Base-by-base conservation (phyloP, 2,888 invertebrate species). In the Iselma pallidipennis region DNA sequence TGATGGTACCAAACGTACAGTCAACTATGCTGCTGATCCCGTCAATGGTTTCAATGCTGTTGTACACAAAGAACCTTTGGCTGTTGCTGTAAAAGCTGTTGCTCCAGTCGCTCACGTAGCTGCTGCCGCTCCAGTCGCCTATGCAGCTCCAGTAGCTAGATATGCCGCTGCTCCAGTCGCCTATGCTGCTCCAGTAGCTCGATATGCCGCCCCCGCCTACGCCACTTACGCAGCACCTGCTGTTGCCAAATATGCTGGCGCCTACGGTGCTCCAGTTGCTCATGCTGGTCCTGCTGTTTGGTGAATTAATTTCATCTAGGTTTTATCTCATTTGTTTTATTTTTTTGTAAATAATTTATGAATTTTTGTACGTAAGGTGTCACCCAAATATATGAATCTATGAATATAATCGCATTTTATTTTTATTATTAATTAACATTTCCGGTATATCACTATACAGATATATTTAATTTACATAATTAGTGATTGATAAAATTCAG, bases 11-110 rank as follows among this genome's bases (percentile, higher is more conserved):
- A 81, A 79, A 57, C 82, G 85, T 62, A 79, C 81, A 33, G 85
- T 85, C n/a, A 82, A 84, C 21, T 85, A 85, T 75, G 81, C 81
- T 57, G 83, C 85, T 25, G 85, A 85, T 71, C 78, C 81, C n/a
- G 82, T 83, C 68, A 82, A 76, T 63, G 85, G 85, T 58, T 85
- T 85, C 78, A 83, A 85, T 71, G 85, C 85, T 3, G 73, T 84
- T 37, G 85, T 85, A 1, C 81, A 80, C 61, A 83, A 82, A 37
- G 83, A 84, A 70, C 83, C 83, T n/a, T 81, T 82, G 23, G 69
- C 67, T 4, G 73, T 74, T 10, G 74, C 74, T 59, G 72, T 74
- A 28, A 71, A 74, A 50, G 71, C 74, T 58, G 70, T 70, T 63
- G 80, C 82, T n/a, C 81, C 82, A 25, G 69, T 68, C 6, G 75